phyloP scores from a whole-genome alignment of 2,888 invertebrate species.

The Torymus auratus region DNA sequence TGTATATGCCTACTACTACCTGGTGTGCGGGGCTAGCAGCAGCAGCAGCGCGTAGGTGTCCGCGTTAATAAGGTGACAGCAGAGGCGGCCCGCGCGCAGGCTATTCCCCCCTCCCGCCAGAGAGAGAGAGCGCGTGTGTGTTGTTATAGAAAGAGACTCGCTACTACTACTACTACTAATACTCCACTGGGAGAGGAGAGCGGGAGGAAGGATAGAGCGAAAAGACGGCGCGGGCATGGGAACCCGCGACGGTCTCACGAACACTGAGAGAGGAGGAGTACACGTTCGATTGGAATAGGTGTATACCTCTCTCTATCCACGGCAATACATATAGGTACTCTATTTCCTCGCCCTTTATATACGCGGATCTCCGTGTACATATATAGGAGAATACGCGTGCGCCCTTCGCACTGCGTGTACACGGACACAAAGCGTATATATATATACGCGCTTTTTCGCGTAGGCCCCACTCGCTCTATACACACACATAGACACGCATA shows the following conservation, averaged over 20 bases:
- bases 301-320: conserved; percentile 9
- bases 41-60: conserved; percentile 21
- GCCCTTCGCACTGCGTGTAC: no score
- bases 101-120: neutral
- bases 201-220: conserved; percentile 15
- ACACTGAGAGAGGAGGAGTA: conserved; percentile 18
- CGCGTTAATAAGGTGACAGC: conserved; percentile 53
- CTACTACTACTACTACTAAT: no score
- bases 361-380: no score
- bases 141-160: no score
- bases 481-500: no score
- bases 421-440: no score
- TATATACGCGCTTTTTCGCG: no score
- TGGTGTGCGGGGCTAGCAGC: neutral
- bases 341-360: conserved; percentile 5
- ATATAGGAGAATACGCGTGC: no score
- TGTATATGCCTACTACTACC: no score
- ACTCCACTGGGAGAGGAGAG: conserved; percentile 9
- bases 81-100: no score
- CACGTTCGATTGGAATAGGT: conserved; percentile 30
- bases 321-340: conserved; percentile 1
- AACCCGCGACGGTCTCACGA: conserved; percentile 40
- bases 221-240: conserved; percentile 33
- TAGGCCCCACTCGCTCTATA: no score
- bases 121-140: neutral